Conservation (phyloP, 1,140 invertebrate species). For the Drosophila watanabei region DNA sequence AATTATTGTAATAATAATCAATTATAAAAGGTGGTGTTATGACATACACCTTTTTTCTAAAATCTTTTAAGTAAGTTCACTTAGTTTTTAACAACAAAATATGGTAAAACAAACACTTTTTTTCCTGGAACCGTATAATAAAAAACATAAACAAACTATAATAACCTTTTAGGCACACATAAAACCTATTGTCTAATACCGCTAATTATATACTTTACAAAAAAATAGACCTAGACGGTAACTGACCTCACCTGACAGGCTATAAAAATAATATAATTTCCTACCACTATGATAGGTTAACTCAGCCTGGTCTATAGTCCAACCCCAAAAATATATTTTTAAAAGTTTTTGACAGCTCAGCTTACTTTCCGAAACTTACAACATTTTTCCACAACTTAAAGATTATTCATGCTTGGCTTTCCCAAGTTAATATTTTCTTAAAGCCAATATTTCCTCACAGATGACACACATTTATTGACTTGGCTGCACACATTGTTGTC, state of each 20-base stretch:
- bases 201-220: slow-evolving; percentile 13
- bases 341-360: background rate
- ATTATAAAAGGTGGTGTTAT: background rate
- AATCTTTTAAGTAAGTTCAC: background rate
- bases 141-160: background rate
- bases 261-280: slow-evolving; percentile 2
- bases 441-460: slow-evolving; percentile 30
- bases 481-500: slow-evolving; percentile 1
- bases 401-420: slow-evolving; percentile 39
- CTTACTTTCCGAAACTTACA: background rate
- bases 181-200: slow-evolving; percentile 6
- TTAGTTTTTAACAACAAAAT: background rate
- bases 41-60: background rate
- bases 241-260: slow-evolving; percentile 14
- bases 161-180: slow-evolving; percentile 1
- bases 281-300: background rate
- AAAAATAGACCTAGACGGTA: background rate
- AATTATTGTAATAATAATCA: background rate
- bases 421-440: slow-evolving; percentile 9
- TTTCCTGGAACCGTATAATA: background rate
- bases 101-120: background rate
- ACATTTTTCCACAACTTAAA: background rate
- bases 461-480: slow-evolving; percentile 39
- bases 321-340: background rate
- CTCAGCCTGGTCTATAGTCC: slow-evolving; percentile 1